These are phyloP conservation scores for Ophioderma brevispina DNA, from an alignment of 35 echinoderm and acorn worm genomes.

Conservation along the genomic window DNA sequence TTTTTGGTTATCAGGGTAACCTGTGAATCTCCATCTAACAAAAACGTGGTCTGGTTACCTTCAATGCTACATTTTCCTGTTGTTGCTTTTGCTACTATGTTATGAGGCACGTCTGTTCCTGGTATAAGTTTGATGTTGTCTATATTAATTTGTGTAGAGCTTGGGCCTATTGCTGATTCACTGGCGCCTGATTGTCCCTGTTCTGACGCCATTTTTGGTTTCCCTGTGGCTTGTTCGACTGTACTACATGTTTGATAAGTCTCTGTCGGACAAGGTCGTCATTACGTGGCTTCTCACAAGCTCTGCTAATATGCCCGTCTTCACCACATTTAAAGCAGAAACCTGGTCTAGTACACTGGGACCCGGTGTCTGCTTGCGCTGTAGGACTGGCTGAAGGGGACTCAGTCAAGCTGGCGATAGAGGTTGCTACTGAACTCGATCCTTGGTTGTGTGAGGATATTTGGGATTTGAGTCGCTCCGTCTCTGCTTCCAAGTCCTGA, in stretches of 20 bases:
- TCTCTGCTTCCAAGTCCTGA: neutral
- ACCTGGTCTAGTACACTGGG: neutral
- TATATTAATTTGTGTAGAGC: neutral
- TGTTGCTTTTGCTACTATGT: slow-evolving; percentile 43
- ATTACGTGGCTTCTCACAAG: slow-evolving; percentile 25
- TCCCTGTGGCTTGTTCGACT: too few relatives aligned
- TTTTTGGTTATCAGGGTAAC: slow-evolving; percentile 51
- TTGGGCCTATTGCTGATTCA: neutral
- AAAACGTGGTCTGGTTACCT: neutral
- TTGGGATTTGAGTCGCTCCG: neutral
- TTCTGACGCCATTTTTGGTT: slow-evolving; percentile 41
- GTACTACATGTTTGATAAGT: slow-evolving; percentile 37
- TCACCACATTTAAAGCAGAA: slow-evolving; percentile 71
- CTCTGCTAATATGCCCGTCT: slow-evolving; percentile 40
- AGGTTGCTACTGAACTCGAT: neutral
- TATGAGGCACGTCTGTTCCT: slow-evolving; percentile 27
- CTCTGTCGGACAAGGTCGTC: slow-evolving; percentile 18
- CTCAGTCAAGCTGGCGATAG: neutral
- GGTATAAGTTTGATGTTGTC: neutral
- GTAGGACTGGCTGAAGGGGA: neutral
- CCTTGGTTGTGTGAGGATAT: neutral
- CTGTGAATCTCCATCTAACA: slow-evolving; percentile 75
- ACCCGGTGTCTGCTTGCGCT: neutral
- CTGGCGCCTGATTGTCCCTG: slow-evolving; percentile 51
- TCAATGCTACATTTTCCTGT: slow-evolving; percentile 30